Evolutionary conservation across 2,888 invertebrate genomes (phyloP), one percentile per base, ranked within the genome.

Genomic region (Fragum fragum): DNA sequence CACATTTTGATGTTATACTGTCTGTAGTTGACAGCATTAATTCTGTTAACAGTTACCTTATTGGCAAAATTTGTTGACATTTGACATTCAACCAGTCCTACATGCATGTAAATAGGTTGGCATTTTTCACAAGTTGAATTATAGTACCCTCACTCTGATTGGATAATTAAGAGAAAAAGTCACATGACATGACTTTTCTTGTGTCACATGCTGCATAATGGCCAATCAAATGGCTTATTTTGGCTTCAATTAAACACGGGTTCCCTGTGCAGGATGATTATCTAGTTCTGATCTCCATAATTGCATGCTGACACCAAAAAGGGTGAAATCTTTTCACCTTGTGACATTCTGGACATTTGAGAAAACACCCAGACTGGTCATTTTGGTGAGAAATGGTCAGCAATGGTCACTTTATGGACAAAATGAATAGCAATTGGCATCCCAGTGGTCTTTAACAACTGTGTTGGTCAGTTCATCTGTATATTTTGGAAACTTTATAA

Each of bases 321-420:
- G 68, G 68, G 59, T 73, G 73, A 70, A 53, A 63, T 61, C 73
- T 76, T 73, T 55, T 73, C 76, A 63, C 80, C 75, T 63, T 36
- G 23, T 76, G 85, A 85, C 85, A 80, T 68, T 23, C 57, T 36
- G 69, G 77, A 82, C 85, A 82, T 85, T 83, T 82, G 69, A 28
- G 36, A 42, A 78, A 78, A 82, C 82, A 77, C 80, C 55, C 55
- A 18, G 59, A 75, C 68, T 83, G 85, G 83, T 80, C 85, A 85
- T 78, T 85, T 76, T 16, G 72, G 82, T 79, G 82, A 78, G 83
- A 83, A 85, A 78, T 83, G 80, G 82, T 69, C 80, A 78, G 83
- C 80, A 85, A 78, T 83, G 82, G 82, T 69, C 80, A 83, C 70
- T 36, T 82, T 79, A 66, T 36, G 52, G 69, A 68, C 52, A 75